Conservation (phyloP, 2,797 vertebrate genomes). For the Sternotherus odoratus region DNA sequence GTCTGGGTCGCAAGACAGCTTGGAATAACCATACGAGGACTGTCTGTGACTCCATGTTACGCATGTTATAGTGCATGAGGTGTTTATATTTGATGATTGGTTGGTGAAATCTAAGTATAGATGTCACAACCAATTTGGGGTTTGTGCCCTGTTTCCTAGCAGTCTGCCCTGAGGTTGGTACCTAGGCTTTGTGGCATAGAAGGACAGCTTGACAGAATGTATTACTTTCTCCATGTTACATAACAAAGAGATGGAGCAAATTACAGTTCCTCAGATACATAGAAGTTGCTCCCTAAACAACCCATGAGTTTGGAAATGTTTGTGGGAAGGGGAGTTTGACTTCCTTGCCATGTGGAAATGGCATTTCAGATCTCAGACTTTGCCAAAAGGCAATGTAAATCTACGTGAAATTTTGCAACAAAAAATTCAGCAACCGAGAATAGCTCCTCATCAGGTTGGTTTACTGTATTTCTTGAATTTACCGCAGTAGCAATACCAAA, state of each 20-base stretch:
- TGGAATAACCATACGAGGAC: too few species aligned
- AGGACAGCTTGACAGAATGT: background rate
- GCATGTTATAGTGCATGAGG: background rate
- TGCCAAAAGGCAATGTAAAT: background rate
- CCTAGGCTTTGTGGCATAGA: too few species aligned
- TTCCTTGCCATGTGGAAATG: conserved; percentile 39
- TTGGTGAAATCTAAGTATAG: background rate
- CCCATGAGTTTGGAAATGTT: background rate
- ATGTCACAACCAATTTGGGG: background rate
- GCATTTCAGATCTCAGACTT: background rate
- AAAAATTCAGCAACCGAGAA: background rate
- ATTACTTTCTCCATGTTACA: background rate
- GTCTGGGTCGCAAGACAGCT: background rate
- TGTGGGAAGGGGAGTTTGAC: conserved; percentile 9
- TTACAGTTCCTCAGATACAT: background rate
- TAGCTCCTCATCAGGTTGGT: background rate
- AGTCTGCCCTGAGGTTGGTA: too few species aligned
- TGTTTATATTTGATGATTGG: background rate
- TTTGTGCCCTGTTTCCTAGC: background rate
- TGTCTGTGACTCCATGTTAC: background rate
- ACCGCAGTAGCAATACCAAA: rapidly evolving
- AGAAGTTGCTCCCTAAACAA: background rate
- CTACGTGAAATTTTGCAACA: background rate
- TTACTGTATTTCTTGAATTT: background rate
- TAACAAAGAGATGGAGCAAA: background rate